Base-by-base conservation (phyloP, 2,113 vertebrate species). In the Oenanthe melanoleuca region DNA sequence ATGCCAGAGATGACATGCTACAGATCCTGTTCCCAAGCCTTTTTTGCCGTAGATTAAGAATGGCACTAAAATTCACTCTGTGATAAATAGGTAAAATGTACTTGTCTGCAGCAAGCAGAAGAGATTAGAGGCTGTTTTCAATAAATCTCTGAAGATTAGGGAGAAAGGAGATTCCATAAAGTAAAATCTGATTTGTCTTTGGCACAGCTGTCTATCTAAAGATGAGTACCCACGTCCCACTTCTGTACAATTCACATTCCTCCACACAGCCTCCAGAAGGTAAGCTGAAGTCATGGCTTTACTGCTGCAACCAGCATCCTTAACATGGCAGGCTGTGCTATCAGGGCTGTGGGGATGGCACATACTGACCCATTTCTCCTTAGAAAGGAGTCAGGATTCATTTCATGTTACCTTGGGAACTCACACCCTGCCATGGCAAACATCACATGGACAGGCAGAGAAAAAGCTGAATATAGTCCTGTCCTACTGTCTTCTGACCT, bases 131-230 rank as follows among this genome's bases (percentile, higher is more conserved):
- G 17, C 37, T 5, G 3, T 84, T 91, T 87, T 66, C 66, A 59
- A 24, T 75, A 94, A 88, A 94, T 91, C 89, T 92, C 73, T 34
- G 45, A 84, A 86, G 95, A 93, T 96, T 92, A 95, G 61, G 63
- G 45, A 79, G 40, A 95, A 57, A 93, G 33, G 44, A 89, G 72
- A 80, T 84, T 80, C 82, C 33, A 44, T 82, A 60, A 87, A 79
- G 72, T 45, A 40, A 79, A 93, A 80, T 89, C 89, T 95, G 86
- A 89, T 93, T 91, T 84, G 38, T 28, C 38, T 80, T 86, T 64
- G 37, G 50, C 5, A 19, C 86, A 83, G 78, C 92, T 86, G 92
- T 88, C 45, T 64, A 24, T 34, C 42, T 63, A 33, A 79, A 83
- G 55, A 83, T 15, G 25, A 91, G 22, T 31, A 59, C 19, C 19